Conservation (phyloP, 2,797 vertebrate species). For the Paratrypauchen microcephalus region DNA sequence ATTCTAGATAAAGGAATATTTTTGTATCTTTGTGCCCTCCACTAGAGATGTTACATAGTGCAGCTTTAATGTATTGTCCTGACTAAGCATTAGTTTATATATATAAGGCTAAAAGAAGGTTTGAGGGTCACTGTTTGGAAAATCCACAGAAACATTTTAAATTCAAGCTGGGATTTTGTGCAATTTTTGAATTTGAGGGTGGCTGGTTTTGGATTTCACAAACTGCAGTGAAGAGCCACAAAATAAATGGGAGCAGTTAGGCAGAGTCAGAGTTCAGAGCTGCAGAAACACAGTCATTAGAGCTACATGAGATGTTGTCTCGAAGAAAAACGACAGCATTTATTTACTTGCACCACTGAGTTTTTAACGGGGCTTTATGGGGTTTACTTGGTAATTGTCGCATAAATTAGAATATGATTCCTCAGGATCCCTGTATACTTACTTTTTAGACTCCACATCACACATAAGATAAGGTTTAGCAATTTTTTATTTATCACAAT, state of each 20-base stretch:
- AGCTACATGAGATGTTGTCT: constrained; percentile 1
- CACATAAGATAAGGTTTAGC: too few relatives aligned
- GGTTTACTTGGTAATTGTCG: too few relatives aligned
- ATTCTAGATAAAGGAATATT: too few relatives aligned
- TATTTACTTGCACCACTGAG: background rate
- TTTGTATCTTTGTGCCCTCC: too few relatives aligned
- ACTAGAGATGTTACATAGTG: too few relatives aligned
- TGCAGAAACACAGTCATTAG: background rate
- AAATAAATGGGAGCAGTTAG: constrained; percentile 19
- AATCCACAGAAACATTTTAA: too few relatives aligned
- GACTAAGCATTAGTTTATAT: too few relatives aligned
- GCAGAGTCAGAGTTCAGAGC: constrained; percentile 12
- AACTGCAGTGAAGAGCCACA: background rate
- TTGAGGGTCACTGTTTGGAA: too few relatives aligned
- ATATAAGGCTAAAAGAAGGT: too few relatives aligned
- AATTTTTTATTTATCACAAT: too few relatives aligned
- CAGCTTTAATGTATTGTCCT: too few relatives aligned
- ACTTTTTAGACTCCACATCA: too few relatives aligned
- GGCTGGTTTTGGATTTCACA: constrained; percentile 9
- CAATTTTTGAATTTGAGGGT: constrained; percentile 17
- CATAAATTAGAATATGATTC: background rate
- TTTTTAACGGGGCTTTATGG: background rate
- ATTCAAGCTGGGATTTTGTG: constrained; percentile 1
- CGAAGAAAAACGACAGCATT: background rate
- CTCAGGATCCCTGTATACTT: background rate